phyloP scores from a whole-genome alignment of 1,140 invertebrate genomes.

The Manduca sexta region DNA sequence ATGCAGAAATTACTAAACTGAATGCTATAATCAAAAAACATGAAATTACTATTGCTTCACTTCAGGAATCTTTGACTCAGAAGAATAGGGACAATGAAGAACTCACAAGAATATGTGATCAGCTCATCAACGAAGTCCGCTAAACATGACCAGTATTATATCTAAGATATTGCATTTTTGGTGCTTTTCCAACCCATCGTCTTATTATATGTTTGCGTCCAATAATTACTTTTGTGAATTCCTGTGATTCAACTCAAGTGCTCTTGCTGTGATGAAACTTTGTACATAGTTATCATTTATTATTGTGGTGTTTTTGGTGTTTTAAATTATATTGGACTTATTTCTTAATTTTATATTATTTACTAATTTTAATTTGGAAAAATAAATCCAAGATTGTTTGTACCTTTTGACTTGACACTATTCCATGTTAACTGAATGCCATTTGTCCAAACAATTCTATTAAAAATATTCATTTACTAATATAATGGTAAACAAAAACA shows the following conservation, averaged over 20 bases:
- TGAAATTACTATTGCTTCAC: conserved; percentile 78
- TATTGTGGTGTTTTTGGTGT: conserved; percentile 1
- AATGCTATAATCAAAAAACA: conserved; percentile 82
- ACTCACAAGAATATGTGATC: conserved; percentile 84
- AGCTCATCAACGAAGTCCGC: conserved; percentile 76
- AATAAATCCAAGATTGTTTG: too few species aligned
- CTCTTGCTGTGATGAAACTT: conserved; percentile 1
- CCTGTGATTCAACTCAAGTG: conserved; percentile 35
- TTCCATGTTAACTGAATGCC: too few species aligned
- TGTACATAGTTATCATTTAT: conserved; percentile 3
- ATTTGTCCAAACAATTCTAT: too few species aligned
- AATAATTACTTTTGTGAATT: neutral
- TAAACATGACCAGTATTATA: neutral
- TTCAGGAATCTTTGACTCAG: conserved; percentile 80
- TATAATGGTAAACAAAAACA: neutral
- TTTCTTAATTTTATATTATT: too few species aligned
- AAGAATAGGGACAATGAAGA: conserved; percentile 83
- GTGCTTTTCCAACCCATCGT: neutral
- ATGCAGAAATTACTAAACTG: conserved; percentile 79
- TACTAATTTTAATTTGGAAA: too few species aligned
- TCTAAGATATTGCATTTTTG: conserved; percentile 9
- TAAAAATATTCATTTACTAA: too few species aligned
- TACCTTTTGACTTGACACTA: too few species aligned
- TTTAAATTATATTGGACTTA: neutral
- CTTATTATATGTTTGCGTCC: neutral